Conservation (phyloP, 2,888 invertebrate genomes). For the Drosophila vallismaia region DNA sequence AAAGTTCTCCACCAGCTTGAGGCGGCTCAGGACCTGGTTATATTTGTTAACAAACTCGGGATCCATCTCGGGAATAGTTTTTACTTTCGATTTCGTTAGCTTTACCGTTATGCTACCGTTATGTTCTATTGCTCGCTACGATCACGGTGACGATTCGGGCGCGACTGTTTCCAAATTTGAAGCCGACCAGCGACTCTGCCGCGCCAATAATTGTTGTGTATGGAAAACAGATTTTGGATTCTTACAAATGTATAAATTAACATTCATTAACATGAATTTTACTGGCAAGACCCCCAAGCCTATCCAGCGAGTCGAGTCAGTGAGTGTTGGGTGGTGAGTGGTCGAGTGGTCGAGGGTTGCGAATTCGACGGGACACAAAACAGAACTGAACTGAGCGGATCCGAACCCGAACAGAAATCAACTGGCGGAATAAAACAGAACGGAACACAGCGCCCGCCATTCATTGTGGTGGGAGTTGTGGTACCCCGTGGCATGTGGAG, state of each 20-base stretch:
- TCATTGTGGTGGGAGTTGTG: slow-evolving; percentile 72
- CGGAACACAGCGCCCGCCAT: slow-evolving; percentile 42
- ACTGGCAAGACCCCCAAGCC: slow-evolving; percentile 45
- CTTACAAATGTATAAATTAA: slow-evolving; percentile 77
- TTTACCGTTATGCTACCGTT: slow-evolving; percentile 10
- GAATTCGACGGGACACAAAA: slow-evolving; percentile 38
- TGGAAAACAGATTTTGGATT: slow-evolving; percentile 58
- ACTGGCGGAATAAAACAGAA: slow-evolving; percentile 41
- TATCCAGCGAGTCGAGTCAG: neutral
- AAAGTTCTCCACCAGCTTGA: slow-evolving; percentile 67
- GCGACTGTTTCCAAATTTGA: slow-evolving; percentile 47
- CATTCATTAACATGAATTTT: slow-evolving; percentile 76
- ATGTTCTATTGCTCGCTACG: slow-evolving; percentile 16
- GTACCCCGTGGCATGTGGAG: slow-evolving; percentile 21
- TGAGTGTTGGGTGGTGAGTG: no score
- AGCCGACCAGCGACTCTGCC: slow-evolving; percentile 24
- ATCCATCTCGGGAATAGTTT: slow-evolving; percentile 50
- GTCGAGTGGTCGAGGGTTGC: slow-evolving; percentile 13
- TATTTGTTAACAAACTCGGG: slow-evolving; percentile 72
- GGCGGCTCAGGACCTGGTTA: slow-evolving; percentile 65
- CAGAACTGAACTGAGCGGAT: slow-evolving; percentile 24
- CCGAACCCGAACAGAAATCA: slow-evolving; percentile 36
- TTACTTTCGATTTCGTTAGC: neutral
- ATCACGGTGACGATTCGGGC: slow-evolving; percentile 29
- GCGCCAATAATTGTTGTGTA: slow-evolving; percentile 55